Conservation (phyloP, 2,888 invertebrate species). For the Eupithecia subumbrata region DNA sequence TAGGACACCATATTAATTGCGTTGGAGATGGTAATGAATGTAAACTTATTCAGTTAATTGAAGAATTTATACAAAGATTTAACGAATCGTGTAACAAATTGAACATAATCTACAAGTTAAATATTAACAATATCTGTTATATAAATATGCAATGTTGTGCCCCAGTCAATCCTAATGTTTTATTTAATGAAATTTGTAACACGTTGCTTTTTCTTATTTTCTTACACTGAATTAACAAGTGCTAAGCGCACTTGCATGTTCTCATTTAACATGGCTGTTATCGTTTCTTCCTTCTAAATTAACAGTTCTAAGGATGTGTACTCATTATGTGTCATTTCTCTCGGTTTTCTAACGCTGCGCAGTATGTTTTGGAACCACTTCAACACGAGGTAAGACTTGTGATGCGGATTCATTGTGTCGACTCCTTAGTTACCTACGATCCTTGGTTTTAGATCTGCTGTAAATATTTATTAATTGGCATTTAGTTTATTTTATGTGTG, state of each 20-base stretch:
- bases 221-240: slow-evolving; percentile 53
- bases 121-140: slow-evolving; percentile 53
- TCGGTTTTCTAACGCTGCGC: slow-evolving; percentile 92
- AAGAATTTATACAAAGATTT: slow-evolving; percentile 33
- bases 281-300: slow-evolving; percentile 67
- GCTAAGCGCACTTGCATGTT: slow-evolving; percentile 72
- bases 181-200: slow-evolving; percentile 75
- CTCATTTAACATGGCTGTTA: slow-evolving; percentile 52
- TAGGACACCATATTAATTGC: slow-evolving; percentile 19
- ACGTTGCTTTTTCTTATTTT: slow-evolving; percentile 72
- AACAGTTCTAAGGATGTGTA: slow-evolving; percentile 72
- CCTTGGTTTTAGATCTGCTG: slow-evolving; percentile 36
- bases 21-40: slow-evolving; percentile 34
- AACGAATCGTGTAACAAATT: slow-evolving; percentile 39
- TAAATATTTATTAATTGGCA: slow-evolving; percentile 39
- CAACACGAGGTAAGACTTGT: slow-evolving; percentile 96
- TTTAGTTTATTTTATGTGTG: slow-evolving; percentile 48
- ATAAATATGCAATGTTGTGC: slow-evolving; percentile 91
- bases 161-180: slow-evolving; percentile 87
- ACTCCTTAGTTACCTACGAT: slow-evolving; percentile 32
- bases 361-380: slow-evolving; percentile 99
- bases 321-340: slow-evolving; percentile 85
- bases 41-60: slow-evolving; percentile 32
- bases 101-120: slow-evolving; percentile 39
- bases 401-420: slow-evolving; percentile 38